Base-by-base conservation (phyloP, 2,113 vertebrate genomes). In the Catharus minimus region DNA sequence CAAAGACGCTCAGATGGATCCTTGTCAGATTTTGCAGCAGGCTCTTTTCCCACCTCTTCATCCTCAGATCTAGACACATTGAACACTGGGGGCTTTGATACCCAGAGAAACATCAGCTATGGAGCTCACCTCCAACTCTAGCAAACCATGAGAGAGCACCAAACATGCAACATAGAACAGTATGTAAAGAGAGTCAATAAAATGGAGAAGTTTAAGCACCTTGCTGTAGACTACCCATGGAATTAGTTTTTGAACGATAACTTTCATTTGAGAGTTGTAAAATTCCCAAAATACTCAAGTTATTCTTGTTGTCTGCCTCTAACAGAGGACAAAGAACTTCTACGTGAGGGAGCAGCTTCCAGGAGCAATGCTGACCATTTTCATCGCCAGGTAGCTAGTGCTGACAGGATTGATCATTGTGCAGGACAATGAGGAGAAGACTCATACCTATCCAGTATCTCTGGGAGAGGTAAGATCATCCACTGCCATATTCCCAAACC, bases 401-500 rank as follows among this genome's bases (percentile, higher is more conserved):
- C n/a, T 66, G 43, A 28, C 74, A 64, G 33, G 50, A 56, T 23
- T 36, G 83, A 41, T 33, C 20, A 77, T n/a, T 27, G 24, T 2
- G 17, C 87, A 79, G 62, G 33, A 39, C 47, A 55, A 72, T 9
- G n/a, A 80, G 57, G 47, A 71, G 55, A 47, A 66, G 49, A 41
- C 32, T 88, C 98, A 24, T 98, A 99, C 99, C 98, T 99, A 95
- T 99, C 98, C 50, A 98, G 93, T 88, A 99, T 96, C 10, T 98
- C 97, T 18, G 98, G 97, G 71, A 99, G 98, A 26, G 98, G 98
- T 23, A 99, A 49, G 32, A 95, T 95, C 30, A 98, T 78, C 94
- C 96, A 96, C 82, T 98, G 98, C 99, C 99, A 99, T 65, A 98
- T 96, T 96, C 90, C 97, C 92, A 97, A 93, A 85, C 96, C 98